Evolutionary conservation across 2,113 vertebrate genomes (phyloP), one percentile per base, ranked within the genome.

Genomic region (Arizona elegans): DNA sequence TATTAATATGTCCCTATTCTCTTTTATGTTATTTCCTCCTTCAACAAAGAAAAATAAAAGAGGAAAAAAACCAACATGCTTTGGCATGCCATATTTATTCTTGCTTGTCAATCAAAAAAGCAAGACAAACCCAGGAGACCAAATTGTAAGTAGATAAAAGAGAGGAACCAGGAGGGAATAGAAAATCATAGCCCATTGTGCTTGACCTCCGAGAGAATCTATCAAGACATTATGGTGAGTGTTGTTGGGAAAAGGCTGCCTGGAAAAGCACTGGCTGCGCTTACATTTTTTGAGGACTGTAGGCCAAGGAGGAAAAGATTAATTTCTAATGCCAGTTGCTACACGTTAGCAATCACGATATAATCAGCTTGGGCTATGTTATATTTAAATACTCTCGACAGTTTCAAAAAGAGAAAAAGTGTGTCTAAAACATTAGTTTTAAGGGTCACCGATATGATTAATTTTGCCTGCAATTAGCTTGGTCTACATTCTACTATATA

Each of bases 1-100:
- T 99, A 99, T 99, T 99, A 98, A 99, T 98, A 98, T 95, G 96
- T 97, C 97, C 97, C 97, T 97, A 97, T 97, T 98, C 94, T 95
- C 98, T 98, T 88, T 91, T 87, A 50, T 47, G 70, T 91, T 96
- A 26, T 70, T 90, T 62, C 54, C 54, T 89, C 54, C 88, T 56
- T 23, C n/a, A 52, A 29, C 26, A 53, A 53, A 33, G 2, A 65
- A 87, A 65, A 56, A 85, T 50, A 50, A 81, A 33, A 65, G 15
- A 54, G 12, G 62, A 9, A 11, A 90, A 62, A 24, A 86, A 62
- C 59, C 52, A 98, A 97, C 97, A 96, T 98, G 98, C 97, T 98
- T 99, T 98, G 98, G 95, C 97, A 96, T 92, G 91, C 88, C 96
- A 96, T 95, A 97, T 95, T 91, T 92, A 94, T 95, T 95, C 93